A percentile compares a stretch with the other conserved stretches of the same genome.
phyloP scores from a whole-genome alignment of 2,888 invertebrate genomes.

The Microplitis deprimator region DNA sequence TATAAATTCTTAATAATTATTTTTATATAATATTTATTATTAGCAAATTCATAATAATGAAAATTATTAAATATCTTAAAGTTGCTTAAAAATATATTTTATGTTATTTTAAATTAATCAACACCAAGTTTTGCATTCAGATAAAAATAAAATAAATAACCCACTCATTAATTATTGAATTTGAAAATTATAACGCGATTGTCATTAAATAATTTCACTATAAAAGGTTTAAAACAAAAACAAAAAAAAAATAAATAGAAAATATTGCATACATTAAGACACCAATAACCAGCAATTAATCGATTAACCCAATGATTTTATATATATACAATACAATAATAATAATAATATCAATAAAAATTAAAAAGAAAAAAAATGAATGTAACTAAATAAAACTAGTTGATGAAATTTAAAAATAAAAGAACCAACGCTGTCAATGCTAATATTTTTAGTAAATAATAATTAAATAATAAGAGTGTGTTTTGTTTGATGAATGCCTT shows the following conservation, averaged over 20 bases:
- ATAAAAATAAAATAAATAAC: background rate
- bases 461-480: too few relatives aligned
- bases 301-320: conserved; percentile 59
- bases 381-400: background rate
- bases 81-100: too few relatives aligned
- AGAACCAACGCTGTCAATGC: too few relatives aligned
- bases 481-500: conserved; percentile 17
- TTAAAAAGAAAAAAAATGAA: conserved; percentile 27
- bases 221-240: conserved; percentile 22
- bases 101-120: conserved; percentile 44
- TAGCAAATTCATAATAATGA: too few relatives aligned
- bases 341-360: conserved; percentile 50
- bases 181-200: conserved; percentile 37
- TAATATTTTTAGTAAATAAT: too few relatives aligned
- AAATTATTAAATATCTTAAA: too few relatives aligned
- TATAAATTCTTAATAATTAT: conserved; percentile 7
- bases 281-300: conserved; percentile 59
- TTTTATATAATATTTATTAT: too few relatives aligned
- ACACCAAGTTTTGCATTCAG: background rate
- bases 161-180: background rate
- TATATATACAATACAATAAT: conserved; percentile 53
- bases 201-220: background rate
- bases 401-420: too few relatives aligned
- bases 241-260: background rate
- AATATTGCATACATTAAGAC: conserved; percentile 55